Conservation (phyloP, 2,888 invertebrate species). For the Folsomia manolachei region DNA sequence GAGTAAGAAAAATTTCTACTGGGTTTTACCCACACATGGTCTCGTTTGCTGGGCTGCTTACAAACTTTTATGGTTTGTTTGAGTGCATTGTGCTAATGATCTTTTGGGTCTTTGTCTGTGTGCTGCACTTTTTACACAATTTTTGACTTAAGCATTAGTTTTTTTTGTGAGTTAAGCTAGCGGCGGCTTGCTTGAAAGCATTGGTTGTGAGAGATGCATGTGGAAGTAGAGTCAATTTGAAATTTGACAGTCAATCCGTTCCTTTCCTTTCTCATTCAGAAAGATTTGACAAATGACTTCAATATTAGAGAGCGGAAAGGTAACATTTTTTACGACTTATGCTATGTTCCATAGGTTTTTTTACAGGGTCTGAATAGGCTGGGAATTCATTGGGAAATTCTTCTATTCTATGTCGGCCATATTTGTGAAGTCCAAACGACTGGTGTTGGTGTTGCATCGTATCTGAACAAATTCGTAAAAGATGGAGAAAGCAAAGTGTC, state of each 20-base stretch:
- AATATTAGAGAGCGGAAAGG: slow-evolving; percentile 26
- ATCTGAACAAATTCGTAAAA: no score
- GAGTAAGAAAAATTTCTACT: no score
- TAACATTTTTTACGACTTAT: slow-evolving; percentile 15
- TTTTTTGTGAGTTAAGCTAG: neutral
- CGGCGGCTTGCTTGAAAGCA: neutral
- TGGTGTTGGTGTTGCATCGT: no score
- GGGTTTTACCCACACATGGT: no score
- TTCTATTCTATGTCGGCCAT: no score
- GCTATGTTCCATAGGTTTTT: no score
- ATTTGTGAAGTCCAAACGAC: no score
- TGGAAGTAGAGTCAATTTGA: slow-evolving; percentile 5
- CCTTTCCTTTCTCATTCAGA: slow-evolving; percentile 18
- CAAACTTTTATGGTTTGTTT: slow-evolving; percentile 7
- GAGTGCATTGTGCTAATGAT: slow-evolving; percentile 5
- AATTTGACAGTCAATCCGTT: slow-evolving; percentile 28
- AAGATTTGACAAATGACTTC: slow-evolving; percentile 34
- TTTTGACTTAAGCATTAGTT: neutral
- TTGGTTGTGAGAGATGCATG: no score
- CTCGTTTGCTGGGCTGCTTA: neutral
- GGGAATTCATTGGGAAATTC: no score
- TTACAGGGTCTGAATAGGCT: no score
- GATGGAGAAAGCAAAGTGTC: neutral
- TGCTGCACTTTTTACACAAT: neutral
- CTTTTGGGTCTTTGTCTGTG: neutral